phyloP scores from a whole-genome alignment of 2,888 invertebrate species.

The Ophion costatus region DNA sequence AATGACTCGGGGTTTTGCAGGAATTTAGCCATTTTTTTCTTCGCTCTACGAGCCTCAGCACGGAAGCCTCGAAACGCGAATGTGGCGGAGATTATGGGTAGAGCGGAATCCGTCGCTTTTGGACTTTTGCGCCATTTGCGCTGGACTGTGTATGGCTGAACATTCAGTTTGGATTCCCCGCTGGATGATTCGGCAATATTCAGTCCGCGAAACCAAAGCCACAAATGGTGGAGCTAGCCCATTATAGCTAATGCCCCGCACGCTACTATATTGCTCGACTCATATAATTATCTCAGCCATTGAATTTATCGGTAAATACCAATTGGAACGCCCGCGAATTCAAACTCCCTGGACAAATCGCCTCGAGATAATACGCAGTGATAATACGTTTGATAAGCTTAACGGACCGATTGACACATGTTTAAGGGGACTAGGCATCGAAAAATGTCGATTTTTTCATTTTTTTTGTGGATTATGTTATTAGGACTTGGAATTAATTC shows the following conservation, averaged over 20 bases:
- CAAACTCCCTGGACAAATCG: not conserved
- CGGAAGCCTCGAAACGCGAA: not conserved
- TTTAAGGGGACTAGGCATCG: not conserved
- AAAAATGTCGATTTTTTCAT: too few species aligned
- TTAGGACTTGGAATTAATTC: too few species aligned
- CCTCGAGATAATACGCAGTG: not conserved
- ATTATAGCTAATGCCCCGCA: not conserved
- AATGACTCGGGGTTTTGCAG: conserved; percentile 18
- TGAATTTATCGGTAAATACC: not conserved
- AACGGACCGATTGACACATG: not conserved
- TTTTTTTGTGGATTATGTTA: too few species aligned
- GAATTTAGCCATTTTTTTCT: conserved; percentile 1
- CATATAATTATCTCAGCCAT: not conserved
- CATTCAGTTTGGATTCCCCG: not conserved
- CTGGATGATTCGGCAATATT: not conserved
- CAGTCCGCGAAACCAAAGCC: not conserved
- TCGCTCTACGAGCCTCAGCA: not conserved
- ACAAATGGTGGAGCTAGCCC: not conserved
- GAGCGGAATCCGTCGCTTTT: not conserved
- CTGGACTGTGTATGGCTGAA: not conserved
- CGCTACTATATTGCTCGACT: not conserved
- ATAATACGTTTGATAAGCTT: not conserved
- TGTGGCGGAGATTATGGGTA: not conserved
- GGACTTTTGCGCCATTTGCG: not conserved
- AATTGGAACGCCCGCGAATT: not conserved